These are phyloP conservation scores for Dromaius novaehollandiae DNA, from an alignment of 2,113 vertebrate genomes.

Conservation along the genomic window DNA sequence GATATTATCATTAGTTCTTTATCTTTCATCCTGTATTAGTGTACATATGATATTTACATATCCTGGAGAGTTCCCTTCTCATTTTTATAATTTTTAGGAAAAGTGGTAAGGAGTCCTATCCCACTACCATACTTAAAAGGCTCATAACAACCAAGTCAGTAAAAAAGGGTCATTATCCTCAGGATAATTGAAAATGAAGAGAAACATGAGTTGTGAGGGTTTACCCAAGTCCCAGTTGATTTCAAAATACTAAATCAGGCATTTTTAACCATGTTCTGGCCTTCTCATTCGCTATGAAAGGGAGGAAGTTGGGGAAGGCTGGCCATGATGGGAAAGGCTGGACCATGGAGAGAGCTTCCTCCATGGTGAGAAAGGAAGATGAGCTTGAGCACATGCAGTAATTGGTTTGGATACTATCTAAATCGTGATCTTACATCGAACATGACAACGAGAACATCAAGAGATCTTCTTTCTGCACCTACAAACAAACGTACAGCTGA, in stretches of 20 bases:
- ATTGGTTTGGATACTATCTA: not conserved
- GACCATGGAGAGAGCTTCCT: not conserved
- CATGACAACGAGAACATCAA: not conserved
- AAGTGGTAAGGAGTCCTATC: not conserved
- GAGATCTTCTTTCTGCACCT: not conserved
- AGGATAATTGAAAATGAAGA: not conserved
- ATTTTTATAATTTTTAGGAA: not conserved
- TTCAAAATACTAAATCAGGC: not conserved
- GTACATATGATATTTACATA: not conserved
- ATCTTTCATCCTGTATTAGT: not conserved
- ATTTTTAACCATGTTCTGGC: not conserved
- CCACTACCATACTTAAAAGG: not conserved
- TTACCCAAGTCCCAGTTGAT: not conserved
- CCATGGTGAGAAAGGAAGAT: not conserved
- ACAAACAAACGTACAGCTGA: not conserved
- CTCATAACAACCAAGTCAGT: not conserved
- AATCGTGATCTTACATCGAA: not conserved
- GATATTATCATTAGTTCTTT: not conserved
- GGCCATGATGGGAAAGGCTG: not conserved
- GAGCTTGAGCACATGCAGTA: not conserved
- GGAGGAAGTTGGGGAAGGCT: not conserved
- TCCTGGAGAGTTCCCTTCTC: not conserved
- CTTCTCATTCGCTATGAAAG: not conserved
- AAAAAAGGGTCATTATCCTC: not conserved
- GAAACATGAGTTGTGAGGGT: not conserved